phyloP scores from a whole-genome alignment of 1,140 invertebrate genomes.

The Halesus radiatus region DNA sequence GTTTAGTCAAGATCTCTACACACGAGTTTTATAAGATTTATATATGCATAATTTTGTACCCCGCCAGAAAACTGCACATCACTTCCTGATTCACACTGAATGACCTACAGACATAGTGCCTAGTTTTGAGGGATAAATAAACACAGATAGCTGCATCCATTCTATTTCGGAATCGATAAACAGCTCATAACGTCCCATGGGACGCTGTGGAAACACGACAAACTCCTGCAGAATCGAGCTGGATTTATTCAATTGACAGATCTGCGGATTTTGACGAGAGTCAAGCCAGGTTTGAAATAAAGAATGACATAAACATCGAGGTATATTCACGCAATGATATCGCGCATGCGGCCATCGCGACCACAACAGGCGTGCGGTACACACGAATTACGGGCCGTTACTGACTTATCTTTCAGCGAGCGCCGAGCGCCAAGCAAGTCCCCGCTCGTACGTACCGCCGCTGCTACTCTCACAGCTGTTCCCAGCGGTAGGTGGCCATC shows the following conservation, averaged over 20 bases:
- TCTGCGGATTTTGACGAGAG: no score
- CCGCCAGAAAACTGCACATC: constrained; percentile 15
- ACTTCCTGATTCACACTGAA: constrained; percentile 10
- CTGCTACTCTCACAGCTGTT: constrained; percentile 46
- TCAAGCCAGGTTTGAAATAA: constrained; percentile 9
- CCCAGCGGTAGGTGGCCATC: constrained; percentile 41
- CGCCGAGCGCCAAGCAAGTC: not conserved
- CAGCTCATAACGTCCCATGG: constrained; percentile 38
- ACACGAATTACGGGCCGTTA: constrained; percentile 33
- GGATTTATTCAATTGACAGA: not conserved
- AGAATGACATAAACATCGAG: constrained; percentile 43
- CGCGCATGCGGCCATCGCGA: constrained; percentile 46
- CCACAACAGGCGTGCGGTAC: constrained; percentile 30
- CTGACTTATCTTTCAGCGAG: constrained; percentile 41
- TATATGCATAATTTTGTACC: constrained; percentile 3
- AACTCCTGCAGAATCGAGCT: constrained; percentile 19
- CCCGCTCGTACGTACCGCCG: constrained; percentile 1
- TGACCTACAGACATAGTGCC: constrained; percentile 52
- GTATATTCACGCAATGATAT: constrained; percentile 40
- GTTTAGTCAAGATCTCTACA: not conserved
- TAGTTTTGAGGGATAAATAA: constrained; percentile 36
- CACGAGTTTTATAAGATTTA: not conserved
- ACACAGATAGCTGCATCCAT: constrained; percentile 45
- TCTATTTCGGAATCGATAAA: constrained; percentile 52
- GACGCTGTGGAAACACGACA: constrained; percentile 24